A percentile compares a stretch with the other conserved stretches of the same genome.
Conservation (phyloP, 2,113 vertebrate species). For the Penelope pileata region DNA sequence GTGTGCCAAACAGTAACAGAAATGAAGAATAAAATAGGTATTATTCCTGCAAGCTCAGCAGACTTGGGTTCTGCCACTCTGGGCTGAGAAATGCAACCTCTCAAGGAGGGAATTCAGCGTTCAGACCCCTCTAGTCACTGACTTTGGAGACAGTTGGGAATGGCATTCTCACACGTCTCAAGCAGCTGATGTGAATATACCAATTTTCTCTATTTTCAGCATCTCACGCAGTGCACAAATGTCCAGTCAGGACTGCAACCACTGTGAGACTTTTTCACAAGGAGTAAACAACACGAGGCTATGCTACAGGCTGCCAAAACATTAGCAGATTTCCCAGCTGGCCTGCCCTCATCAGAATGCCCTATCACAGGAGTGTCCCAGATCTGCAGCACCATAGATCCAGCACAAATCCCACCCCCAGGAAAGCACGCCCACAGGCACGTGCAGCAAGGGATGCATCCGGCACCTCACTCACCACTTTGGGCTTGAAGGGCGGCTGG, state of each 20-base stretch:
- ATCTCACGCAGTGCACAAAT: rapidly evolving
- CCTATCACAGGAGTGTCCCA: not conserved
- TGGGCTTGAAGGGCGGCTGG: conserved; percentile 97
- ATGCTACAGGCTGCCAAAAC: not conserved
- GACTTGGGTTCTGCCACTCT: not conserved
- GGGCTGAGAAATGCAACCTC: not conserved
- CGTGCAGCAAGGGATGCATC: not conserved
- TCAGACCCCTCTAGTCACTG: not conserved
- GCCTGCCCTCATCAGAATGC: not conserved
- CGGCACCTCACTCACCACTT: conserved; percentile 88
- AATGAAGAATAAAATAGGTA: not conserved
- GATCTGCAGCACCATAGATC: not conserved
- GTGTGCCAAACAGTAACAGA: not conserved
- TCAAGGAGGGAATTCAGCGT: not conserved
- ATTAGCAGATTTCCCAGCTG: not conserved
- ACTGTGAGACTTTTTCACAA: rapidly evolving
- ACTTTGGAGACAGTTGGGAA: rapidly evolving
- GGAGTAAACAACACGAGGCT: not conserved
- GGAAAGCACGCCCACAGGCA: not conserved
- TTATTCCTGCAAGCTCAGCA: not conserved
- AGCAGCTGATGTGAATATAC: not conserved
- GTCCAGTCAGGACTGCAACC: not conserved
- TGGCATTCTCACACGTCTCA: not conserved
- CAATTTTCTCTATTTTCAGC: not conserved
- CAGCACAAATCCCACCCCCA: not conserved